These are phyloP conservation scores for Numenius arquata DNA, from an alignment of 2,113 vertebrate genomes.

Conservation along the genomic window DNA sequence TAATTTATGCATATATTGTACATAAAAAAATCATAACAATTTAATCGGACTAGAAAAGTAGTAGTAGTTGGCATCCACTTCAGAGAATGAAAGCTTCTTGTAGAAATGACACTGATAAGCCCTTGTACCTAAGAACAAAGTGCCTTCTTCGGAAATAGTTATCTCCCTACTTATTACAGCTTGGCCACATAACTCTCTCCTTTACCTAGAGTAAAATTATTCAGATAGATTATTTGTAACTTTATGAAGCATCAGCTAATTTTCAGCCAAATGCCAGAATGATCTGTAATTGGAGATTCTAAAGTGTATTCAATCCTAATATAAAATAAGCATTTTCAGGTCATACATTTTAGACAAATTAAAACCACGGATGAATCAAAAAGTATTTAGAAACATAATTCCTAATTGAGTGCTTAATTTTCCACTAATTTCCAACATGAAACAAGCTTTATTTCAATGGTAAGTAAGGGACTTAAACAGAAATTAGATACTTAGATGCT, in stretches of 20 bases:
- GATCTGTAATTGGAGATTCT: neutral
- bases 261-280: neutral
- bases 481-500: neutral
- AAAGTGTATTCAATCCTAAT: neutral
- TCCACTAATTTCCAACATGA: neutral
- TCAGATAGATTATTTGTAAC: neutral
- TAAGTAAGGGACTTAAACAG: neutral
- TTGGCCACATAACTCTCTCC: neutral
- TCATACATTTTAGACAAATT: neutral
- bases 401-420: neutral
- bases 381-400: neutral
- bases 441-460: neutral
- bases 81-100: neutral
- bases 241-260: neutral
- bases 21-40: neutral
- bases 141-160: too few species aligned
- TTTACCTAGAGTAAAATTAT: neutral
- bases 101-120: neutral
- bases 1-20: neutral
- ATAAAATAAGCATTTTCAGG: conserved; percentile 5
- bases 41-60: neutral
- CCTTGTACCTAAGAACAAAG: neutral
- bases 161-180: neutral
- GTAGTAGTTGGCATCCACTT: neutral
- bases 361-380: neutral